Percentiles rank a stretch among this genome's conserved stretches.
Conservation (phyloP, 2,113 vertebrate genomes). For the Brachyhypopomus occidentalis region DNA sequence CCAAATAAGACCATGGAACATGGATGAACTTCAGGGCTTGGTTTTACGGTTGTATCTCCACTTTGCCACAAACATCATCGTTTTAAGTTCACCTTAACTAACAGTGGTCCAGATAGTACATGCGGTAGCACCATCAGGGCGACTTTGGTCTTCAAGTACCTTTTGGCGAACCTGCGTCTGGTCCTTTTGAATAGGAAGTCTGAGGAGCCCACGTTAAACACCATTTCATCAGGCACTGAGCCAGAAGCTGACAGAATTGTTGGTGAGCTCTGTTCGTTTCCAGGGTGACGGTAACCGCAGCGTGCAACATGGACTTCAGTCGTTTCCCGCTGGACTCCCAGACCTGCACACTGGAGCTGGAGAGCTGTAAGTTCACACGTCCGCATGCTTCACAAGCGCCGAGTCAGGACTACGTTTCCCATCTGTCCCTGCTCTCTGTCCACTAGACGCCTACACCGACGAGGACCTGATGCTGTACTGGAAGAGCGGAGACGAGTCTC, state of each 20-base stretch:
- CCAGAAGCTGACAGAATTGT: not conserved
- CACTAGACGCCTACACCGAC: conserved; percentile 93
- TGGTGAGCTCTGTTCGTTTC: conserved; percentile 39
- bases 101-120: not conserved
- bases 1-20: too few species aligned
- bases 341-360: conserved; percentile 91
- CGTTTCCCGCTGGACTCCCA: conserved; percentile 95
- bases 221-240: not conserved
- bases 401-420: not conserved
- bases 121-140: not conserved
- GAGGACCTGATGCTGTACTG: conserved; percentile 97
- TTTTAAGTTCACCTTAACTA: too few species aligned
- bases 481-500: conserved; percentile 92
- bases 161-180: not conserved
- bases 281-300: conserved; percentile 94
- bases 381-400: too few species aligned
- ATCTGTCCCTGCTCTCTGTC: conserved; percentile 1
- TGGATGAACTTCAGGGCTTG: too few species aligned
- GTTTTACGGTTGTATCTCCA: not conserved
- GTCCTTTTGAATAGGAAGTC: not conserved
- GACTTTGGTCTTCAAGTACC: not conserved
- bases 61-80: not conserved
- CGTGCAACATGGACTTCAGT: conserved; percentile 98
- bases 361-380: conserved; percentile 84
- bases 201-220: not conserved